Evolutionary conservation across 2,797 vertebrate genomes (phyloP), one percentile per base, ranked within the genome.

Genomic region (Sebastes miniatus): DNA sequence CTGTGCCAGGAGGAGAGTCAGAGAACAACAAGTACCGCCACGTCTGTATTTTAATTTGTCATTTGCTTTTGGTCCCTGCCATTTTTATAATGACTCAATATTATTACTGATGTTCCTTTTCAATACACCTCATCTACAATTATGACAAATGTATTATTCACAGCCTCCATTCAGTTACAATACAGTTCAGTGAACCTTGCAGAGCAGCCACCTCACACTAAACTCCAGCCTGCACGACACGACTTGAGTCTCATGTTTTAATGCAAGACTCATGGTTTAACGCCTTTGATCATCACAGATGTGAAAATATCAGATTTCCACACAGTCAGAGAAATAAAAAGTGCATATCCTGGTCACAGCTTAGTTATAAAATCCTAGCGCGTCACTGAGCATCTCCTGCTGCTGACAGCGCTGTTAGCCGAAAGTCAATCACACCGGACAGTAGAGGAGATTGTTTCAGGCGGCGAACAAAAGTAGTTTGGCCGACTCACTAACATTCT

Each of bases 21-120:
- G 52, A 72, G 27, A 72, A 77, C 64, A 78, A 82, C 74, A 85
- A 84, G 74, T 5, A 62, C 29, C 62, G 74, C 52, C 68, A 81
- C 52, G 47, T 80, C 76, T 81, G 70, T 32, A 25, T 29, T 68
- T 50, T 24, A n/a, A 29, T 58, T 27, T 39, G 66, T 75, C 62
- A 63, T 65, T 22, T 52, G 58, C 76, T 50, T 73, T 67, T 65
- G 47, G 27, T 63, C 39, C 34, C 20, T 43, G n/a, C 16, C 3
- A 3, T 52, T 67, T 62, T 14, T 13, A 24, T 56, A 56, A 77
- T 67, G 64, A 34, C 59, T 71, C 11, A 34, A 27, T 18, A 20
- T 31, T 50, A 43, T 32, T 20, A 16, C 18, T 39, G 4, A 56
- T 11, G 10, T 32, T 62, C 47, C 22, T 20, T 52, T 78, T 71